Evolutionary conservation across 2,888 invertebrate species (phyloP).

Genomic region (Lasioglossum oenotherae): DNA sequence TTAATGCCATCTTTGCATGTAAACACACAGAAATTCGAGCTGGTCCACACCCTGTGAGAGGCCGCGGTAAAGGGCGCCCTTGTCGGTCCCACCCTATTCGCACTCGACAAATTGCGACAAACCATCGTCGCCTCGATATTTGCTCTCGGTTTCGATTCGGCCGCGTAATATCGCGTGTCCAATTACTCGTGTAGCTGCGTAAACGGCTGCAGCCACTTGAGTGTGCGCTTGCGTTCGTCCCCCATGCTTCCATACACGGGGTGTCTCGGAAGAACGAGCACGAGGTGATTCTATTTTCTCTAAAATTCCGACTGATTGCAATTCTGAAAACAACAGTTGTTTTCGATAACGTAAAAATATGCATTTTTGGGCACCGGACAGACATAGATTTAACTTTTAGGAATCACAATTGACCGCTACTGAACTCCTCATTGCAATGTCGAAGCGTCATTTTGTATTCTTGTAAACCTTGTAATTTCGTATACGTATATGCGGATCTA

Average conservation of each 20-base stretch:
- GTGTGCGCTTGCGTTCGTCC: not conserved
- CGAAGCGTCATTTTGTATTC: too few species aligned
- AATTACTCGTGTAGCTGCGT: constrained; percentile 17
- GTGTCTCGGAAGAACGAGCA: not conserved
- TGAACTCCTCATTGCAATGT: too few species aligned
- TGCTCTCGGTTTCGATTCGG: constrained; percentile 18
- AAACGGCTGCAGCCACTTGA: not conserved
- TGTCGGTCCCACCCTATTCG: not conserved
- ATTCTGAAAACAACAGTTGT: too few species aligned
- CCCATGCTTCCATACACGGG: not conserved
- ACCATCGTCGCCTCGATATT: constrained; percentile 12
- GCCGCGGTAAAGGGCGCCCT: not conserved
- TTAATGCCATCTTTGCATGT: too few species aligned
- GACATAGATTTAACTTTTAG: too few species aligned
- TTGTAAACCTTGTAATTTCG: too few species aligned
- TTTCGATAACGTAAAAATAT: too few species aligned
- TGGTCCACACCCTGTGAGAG: not conserved
- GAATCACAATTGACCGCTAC: too few species aligned
- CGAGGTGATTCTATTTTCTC: not conserved
- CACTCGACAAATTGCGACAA: constrained; percentile 11
- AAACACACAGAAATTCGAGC: not conserved
- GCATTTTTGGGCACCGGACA: too few species aligned
- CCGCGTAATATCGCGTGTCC: constrained; percentile 22
- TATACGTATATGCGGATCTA: too few species aligned
- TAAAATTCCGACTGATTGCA: too few species aligned